Base-by-base conservation (phyloP, 1,140 invertebrate species). In the Drosophila sp. region DNA sequence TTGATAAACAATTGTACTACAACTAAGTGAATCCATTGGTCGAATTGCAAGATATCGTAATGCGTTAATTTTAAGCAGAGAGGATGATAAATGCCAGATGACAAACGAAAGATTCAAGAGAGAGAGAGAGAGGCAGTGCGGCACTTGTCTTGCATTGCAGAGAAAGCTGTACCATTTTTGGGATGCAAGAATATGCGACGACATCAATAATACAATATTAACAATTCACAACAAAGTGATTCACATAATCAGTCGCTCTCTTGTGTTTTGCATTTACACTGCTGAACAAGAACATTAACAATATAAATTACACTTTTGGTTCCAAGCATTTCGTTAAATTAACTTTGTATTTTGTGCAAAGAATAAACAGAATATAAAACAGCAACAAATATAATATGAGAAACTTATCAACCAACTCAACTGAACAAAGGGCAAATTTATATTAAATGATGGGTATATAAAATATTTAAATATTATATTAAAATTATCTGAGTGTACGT, bases 401-500 rank as follows among this genome's bases (percentile, higher is more conserved):
- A 43, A 72, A 67, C 32, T 67, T 51, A 72, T 48, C 40, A 74
- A 76, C 58, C 32, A 56, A 74, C 71, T 73, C 41, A 78, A 73
- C 74, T 70, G 62, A 80, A 78, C 75, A 75, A 78, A 74, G 27
- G 36, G 64, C 58, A 73, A 72, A 79, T 76, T 72, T 76, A 67
- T 72, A 77, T 76, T 69, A 67, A 79, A 76, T 67, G 53, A 79
- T 53, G 57, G 56, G 70, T 50, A 67, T 72, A 63, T 61, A 61
- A 43, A 72, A 76, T 72, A 82, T 73, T 81, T 72, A 70, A 80
- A 79, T 48, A 82, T 58, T 43, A 14, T n/a, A 51, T 51, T 51
- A 34, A 59, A 82, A 70, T 70, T 56, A 54, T 69, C 48, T 69
- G 57, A 62, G 61, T 73, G 59, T 61, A 72, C 43, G 70, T 61